These are phyloP conservation scores for Artibeus jamaicensis DNA, from an alignment of 2,797 vertebrate genomes.

Conservation along the genomic window DNA sequence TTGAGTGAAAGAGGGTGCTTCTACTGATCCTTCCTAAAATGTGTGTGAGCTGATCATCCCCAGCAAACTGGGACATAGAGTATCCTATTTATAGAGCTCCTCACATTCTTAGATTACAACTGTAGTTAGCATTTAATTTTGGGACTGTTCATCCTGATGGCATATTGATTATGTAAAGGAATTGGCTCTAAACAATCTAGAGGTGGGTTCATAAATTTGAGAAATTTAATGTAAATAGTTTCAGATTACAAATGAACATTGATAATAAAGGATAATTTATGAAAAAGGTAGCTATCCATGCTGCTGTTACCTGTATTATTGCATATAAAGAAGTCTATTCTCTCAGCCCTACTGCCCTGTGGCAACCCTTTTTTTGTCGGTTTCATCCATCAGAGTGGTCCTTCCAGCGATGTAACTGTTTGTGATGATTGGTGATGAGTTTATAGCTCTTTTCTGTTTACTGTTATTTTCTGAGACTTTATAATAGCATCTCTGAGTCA, in stretches of 20 bases:
- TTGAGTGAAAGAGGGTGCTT: neutral
- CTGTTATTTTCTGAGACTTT: conserved; percentile 54
- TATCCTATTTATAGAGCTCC: neutral
- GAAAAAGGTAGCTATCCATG: neutral
- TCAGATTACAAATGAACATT: neutral
- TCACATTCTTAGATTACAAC: conserved; percentile 14
- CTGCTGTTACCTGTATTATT: neutral
- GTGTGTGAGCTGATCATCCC: neutral
- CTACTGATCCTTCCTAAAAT: neutral
- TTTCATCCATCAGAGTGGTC: conserved; percentile 46
- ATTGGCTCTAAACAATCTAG: neutral
- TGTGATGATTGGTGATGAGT: conserved; percentile 28
- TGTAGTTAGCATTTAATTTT: conserved; percentile 41
- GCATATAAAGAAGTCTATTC: neutral
- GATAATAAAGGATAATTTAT: conserved; percentile 23
- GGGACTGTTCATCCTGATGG: conserved; percentile 4
- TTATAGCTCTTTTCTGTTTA: conserved; percentile 60
- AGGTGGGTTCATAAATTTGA: conserved; percentile 16
- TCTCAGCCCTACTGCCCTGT: conserved; percentile 1
- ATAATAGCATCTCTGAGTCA: conserved; percentile 24
- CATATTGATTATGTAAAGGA: conserved; percentile 20
- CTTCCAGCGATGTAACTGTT: conserved; percentile 21
- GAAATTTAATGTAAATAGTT: conserved; percentile 25
- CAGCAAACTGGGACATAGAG: neutral
- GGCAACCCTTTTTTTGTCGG: conserved; percentile 27